phyloP scores from a whole-genome alignment of 2,113 vertebrate genomes.

The Nothoprocta perdicaria region DNA sequence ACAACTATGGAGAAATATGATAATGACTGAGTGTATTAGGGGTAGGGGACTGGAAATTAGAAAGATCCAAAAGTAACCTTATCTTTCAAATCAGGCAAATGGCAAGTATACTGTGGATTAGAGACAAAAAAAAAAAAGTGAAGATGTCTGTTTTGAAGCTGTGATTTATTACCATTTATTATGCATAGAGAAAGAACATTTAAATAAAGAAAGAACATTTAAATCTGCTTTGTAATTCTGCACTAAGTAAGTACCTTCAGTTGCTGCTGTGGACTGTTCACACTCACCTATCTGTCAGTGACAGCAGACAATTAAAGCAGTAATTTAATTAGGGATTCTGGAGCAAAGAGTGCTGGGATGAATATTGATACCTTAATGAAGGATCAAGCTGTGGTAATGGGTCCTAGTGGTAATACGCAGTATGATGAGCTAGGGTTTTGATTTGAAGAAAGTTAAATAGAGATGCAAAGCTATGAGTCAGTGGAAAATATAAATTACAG shows the following conservation, averaged over 20 bases:
- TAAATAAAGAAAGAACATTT: neutral
- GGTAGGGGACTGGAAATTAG: neutral
- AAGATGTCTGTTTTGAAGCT: neutral
- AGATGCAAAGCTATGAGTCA: neutral
- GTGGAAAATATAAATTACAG: slow-evolving; percentile 8
- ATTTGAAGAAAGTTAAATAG: slow-evolving; percentile 30
- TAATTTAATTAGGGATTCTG: slow-evolving; percentile 68
- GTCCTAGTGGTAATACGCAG: slow-evolving; percentile 37
- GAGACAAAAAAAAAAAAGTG: neutral
- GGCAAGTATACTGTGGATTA: neutral
- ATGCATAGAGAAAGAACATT: neutral
- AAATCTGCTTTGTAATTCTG: slow-evolving; percentile 12
- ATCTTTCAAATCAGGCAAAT: neutral
- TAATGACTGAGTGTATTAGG: neutral
- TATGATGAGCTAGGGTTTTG: neutral
- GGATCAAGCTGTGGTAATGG: slow-evolving; percentile 58
- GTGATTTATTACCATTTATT: slow-evolving; percentile 21
- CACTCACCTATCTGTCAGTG: slow-evolving; percentile 36
- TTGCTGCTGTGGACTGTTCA: slow-evolving; percentile 7
- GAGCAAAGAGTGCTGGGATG: slow-evolving; percentile 49
- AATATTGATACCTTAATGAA: slow-evolving; percentile 70
- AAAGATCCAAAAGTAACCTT: neutral
- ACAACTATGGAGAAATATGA: neutral
- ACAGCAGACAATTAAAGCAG: slow-evolving; percentile 65
- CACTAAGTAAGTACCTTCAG: neutral